Evolutionary conservation across 2,888 invertebrate genomes (phyloP), one percentile per base, ranked within the genome.

Genomic region (Erebia palarica): DNA sequence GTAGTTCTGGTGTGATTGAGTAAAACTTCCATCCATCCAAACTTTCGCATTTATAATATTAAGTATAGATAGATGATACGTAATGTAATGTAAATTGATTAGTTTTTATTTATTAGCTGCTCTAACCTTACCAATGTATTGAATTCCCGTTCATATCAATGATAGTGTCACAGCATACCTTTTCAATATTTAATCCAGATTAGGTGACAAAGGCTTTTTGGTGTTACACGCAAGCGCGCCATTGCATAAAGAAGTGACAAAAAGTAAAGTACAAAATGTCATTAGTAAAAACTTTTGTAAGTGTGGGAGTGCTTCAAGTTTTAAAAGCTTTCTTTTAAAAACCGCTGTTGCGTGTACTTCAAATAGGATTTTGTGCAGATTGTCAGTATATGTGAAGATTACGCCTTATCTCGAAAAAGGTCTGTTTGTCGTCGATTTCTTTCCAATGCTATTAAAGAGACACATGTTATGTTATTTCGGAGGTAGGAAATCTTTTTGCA

Each of bases 321-420:
- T 85, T 79, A 79, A 85, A 82, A 86, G 86, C 71, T 72, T 78
- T 80, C 86, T 87, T 88, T 61, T 87, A 84, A 84, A 87, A 92
- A 85, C 89, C 93, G 87, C 82, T 85, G 90, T 90, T 87, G 92
- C 93, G 90, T 93, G 87, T 83, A 88, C 86, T 85, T 82, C 78
- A 85, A 90, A 91, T 90, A 84, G 90, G 92, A 92, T 91, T 90
- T 86, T 80, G 84, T 84, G 81, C 86, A 89, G 89, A 91, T 88
- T 87, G 85, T 80, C 82, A 79, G 81, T 82, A 82, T 79, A 80
- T 73, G 74, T 81, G 78, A 78, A 84, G 84, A 82, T 84, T 82
- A 79, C 78, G 81, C 89, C 90, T 92, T 92, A 92, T 92, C 90
- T 89, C 77, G 67, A 71, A 81, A 72, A 80, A 82, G 78, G 80